Evolutionary conservation across 2,888 invertebrate genomes (phyloP), one percentile per base, ranked within the genome.

Genomic region (Ernsta delagoae): DNA sequence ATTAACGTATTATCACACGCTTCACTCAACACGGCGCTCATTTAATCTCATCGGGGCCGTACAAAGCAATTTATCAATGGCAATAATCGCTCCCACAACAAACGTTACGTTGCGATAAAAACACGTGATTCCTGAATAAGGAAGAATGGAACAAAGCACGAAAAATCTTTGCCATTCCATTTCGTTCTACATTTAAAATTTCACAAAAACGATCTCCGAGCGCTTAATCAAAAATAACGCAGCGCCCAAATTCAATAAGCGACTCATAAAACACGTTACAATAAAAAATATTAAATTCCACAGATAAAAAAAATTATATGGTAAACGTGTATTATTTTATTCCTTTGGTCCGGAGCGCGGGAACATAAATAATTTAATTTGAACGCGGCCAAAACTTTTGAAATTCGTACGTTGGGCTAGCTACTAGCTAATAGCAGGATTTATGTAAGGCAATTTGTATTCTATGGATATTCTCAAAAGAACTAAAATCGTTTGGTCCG

Each of bases 261-360:
- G 80, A 73, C 82, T 80, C 88, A 85, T 89, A 87, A 90, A 89
- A 87, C 83, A 86, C 81, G 85, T 80, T 83, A 81, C 88, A 86
- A 89, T 87, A 89, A 83, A 89, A 90, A 89, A 88, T 89, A 89
- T 90, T 86, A 90, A 89, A 90, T 90, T 90, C 87, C 87, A 79
- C 79, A 85, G 84, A 88, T 84, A 87, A 88, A 53, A 87, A 75
- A 74, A 77, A 83, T 82, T 82, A 59, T 65, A 39, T 59, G 57
- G 12, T 57, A 63, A 61, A 61, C 59, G 62, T 67, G 62, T 68
- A 68, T 68, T 41, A 62, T 68, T 68, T 68, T 68, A 65, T 65
- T 65, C 65, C 57, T 84, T 83, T 82, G 81, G 82, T 84, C 81
- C 79, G 78, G 75, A 71, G 75, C 72, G 71, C 57, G 57, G 56